Evolutionary conservation across 2,888 invertebrate species (phyloP).

Genomic region (Stenchaetothrips biformis): DNA sequence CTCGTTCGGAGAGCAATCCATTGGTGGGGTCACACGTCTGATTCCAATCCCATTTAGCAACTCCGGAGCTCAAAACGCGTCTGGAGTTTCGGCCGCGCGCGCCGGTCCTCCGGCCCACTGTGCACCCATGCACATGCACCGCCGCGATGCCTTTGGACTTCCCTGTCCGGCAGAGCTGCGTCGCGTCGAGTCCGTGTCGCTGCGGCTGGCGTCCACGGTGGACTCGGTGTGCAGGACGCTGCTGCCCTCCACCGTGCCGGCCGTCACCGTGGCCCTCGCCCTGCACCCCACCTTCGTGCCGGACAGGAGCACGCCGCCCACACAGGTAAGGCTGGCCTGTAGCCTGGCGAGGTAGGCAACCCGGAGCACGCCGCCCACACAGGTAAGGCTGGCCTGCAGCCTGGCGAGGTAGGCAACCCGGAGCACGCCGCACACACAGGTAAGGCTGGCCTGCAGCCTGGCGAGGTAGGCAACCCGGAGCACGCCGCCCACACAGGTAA

Average conservation of each 20-base stretch:
- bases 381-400: background rate
- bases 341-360: background rate
- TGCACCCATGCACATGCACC: background rate
- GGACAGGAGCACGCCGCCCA: background rate
- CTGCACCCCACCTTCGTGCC: background rate
- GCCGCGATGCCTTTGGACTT: background rate
- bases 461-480: background rate
- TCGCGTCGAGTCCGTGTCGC: background rate
- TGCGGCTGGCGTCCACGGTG: constrained; percentile 16
- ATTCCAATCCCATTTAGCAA: no score
- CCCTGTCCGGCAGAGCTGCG: background rate
- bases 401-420: background rate
- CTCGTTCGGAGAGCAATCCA: no score
- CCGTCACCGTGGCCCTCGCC: constrained; percentile 11
- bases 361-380: background rate
- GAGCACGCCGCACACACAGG: background rate
- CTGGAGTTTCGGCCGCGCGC: no score
- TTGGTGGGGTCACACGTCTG: no score
- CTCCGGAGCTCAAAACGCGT: no score
- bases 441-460: background rate
- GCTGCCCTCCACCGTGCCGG: constrained; percentile 3
- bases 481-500: background rate
- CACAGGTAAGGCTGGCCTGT: background rate
- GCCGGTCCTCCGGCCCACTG: no score
- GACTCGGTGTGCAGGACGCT: constrained; percentile 1